Evolutionary conservation across 2,797 vertebrate genomes (phyloP).

Genomic region (Anabas testudineus): DNA sequence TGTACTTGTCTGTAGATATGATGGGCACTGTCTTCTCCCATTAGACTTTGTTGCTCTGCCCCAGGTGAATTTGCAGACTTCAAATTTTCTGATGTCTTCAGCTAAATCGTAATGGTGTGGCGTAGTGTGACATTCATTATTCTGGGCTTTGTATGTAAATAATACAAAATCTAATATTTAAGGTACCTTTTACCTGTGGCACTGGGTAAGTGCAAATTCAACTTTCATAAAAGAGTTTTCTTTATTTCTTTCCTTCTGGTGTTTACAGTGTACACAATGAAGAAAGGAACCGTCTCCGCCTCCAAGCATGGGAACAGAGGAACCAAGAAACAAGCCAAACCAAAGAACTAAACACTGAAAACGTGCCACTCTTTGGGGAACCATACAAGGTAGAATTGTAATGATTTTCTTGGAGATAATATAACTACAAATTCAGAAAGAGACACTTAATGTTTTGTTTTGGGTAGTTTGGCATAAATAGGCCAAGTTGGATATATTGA

Average conservation of each 20-base stretch:
- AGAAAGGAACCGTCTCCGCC: conserved; percentile 92
- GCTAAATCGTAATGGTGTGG: neutral
- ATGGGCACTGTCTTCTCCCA: conserved; percentile 41
- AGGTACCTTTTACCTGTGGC: neutral
- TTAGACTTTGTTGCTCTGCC: conserved; percentile 35
- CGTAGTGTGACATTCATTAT: neutral
- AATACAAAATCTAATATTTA: neutral
- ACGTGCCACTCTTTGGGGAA: conserved; percentile 91
- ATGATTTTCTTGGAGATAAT: neutral
- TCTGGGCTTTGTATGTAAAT: neutral
- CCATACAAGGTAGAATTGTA: conserved; percentile 92
- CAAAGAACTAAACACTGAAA: conserved; percentile 83
- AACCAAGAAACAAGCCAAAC: conserved; percentile 90
- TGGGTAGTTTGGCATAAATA: neutral
- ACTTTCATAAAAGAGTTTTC: conserved; percentile 2
- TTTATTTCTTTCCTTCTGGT: conserved; percentile 43
- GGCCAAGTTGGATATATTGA: neutral
- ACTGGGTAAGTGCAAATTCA: neutral
- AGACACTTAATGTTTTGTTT: neutral
- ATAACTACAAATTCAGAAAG: too few relatives aligned
- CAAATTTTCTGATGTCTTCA: conserved; percentile 13
- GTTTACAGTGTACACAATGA: conserved; percentile 88
- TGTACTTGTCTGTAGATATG: conserved; percentile 61
- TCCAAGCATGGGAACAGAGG: conserved; percentile 91
- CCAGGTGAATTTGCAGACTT: conserved; percentile 20